phyloP scores from a whole-genome alignment of 2,888 invertebrate species.

The Hirtodrosophila histrioides region DNA sequence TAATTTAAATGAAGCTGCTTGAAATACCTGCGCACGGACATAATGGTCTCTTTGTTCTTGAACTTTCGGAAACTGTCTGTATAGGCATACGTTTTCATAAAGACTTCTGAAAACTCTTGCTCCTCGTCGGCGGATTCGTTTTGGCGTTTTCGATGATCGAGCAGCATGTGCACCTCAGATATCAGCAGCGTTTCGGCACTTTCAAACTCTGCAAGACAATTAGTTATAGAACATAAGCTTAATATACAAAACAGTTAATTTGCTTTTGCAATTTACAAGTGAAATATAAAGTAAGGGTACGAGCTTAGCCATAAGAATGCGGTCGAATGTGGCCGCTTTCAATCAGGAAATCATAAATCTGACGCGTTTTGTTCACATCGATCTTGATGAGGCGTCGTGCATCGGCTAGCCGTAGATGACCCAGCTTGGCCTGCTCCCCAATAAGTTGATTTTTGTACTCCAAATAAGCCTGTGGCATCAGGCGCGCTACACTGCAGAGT shows the following conservation, averaged over 20 bases:
- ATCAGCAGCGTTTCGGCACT: slow-evolving; percentile 98
- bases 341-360: slow-evolving; percentile 91
- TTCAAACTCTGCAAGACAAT: slow-evolving; percentile 93
- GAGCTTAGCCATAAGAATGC: slow-evolving; percentile 27
- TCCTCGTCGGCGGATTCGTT: slow-evolving; percentile 99
- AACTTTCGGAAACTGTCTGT: slow-evolving; percentile 98
- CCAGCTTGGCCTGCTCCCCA: slow-evolving; percentile 90
- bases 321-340: slow-evolving; percentile 88
- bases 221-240: neutral
- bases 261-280: slow-evolving; percentile 61
- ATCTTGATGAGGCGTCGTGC: slow-evolving; percentile 94
- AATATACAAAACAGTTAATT: slow-evolving; percentile 10
- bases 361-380: slow-evolving; percentile 96
- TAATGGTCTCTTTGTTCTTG: slow-evolving; percentile 99
- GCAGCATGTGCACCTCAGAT: slow-evolving; percentile 97
- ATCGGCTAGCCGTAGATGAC: slow-evolving; percentile 90
- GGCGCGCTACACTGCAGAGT: slow-evolving; percentile 90
- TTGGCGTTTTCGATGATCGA: slow-evolving; percentile 98
- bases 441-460: slow-evolving; percentile 91
- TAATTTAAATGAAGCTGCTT: neutral
- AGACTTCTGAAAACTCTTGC: slow-evolving; percentile 99
- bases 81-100: slow-evolving; percentile 98
- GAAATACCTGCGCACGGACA: slow-evolving; percentile 94
- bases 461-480: slow-evolving; percentile 91
- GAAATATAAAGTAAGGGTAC: slow-evolving; percentile 31